Evolutionary conservation across 1,140 invertebrate species (phyloP), one percentile per base, ranked within the genome.

Genomic region (Onthophagus taurus): DNA sequence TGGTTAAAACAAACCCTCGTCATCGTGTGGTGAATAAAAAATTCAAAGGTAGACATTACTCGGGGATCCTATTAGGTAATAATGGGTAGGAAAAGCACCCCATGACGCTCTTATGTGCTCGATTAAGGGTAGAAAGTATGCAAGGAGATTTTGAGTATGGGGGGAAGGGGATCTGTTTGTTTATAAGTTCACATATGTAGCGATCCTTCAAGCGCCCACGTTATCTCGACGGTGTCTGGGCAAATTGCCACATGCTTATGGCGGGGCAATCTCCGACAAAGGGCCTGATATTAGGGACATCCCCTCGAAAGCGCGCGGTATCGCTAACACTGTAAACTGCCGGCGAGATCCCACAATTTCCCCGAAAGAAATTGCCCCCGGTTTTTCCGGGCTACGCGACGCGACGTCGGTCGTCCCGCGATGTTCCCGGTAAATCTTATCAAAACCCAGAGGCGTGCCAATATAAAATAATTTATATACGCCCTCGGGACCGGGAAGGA

Each of bases 121-220:
- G 38, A 20, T 17, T 37, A 20, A n/a, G 35, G 19, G 16, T 24
- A 41, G 26, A 41, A 41, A 13, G 13, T 41, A 41, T 41, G 38
- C 38, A 41, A 41, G 30, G 38, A 31, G 30, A n/a, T n/a, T n/a
- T n/a, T n/a, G n/a, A n/a, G n/a, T n/a, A n/a, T n/a, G n/a, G n/a
- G n/a, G n/a, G n/a, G n/a, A n/a, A n/a, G n/a, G 21, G 18, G 24
- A 21, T 18, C 17, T 26, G 23, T 21, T 37, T 41, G 38, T 31
- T 41, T 41, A 41, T 41, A 41, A 8, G 38, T 14, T 24, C 30
- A 21, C 38, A 41, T 41, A 41, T 41, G 38, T 41, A 41, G 38
- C 24, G 21, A 41, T 41, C 38, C 30, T 21, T 31, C 16, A 13
- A 16, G 23, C 14, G 6, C 12, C 18, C 26, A 24, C 30, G 38